Evolutionary conservation across 2,888 invertebrate species (phyloP).

Genomic region (Oegoconia quadripuncta): DNA sequence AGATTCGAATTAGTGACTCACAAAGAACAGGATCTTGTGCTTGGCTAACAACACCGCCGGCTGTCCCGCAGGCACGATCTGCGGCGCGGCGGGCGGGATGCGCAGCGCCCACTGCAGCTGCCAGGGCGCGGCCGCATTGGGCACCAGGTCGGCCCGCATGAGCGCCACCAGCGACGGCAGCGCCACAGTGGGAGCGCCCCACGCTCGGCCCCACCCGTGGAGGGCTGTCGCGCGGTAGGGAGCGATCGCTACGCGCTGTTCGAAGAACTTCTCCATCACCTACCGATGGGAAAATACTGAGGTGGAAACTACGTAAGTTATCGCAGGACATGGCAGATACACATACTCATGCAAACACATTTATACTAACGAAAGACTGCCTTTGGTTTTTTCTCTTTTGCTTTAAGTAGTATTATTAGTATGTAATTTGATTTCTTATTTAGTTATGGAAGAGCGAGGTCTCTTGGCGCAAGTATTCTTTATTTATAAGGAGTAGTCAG

Average conservation of each 20-base stretch:
- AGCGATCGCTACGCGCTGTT: conserved; percentile 90
- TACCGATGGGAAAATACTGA: too few relatives aligned
- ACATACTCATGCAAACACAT: too few relatives aligned
- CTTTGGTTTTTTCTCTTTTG: too few relatives aligned
- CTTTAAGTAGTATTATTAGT: too few relatives aligned
- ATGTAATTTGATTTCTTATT: too few relatives aligned
- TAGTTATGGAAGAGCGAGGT: too few relatives aligned
- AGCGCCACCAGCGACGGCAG: conserved; percentile 95
- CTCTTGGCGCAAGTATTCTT: too few relatives aligned
- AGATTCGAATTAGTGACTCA: too few relatives aligned
- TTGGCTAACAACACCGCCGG: conserved; percentile 91
- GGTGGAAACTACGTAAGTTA: too few relatives aligned
- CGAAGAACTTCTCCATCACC: conserved; percentile 96
- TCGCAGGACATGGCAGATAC: too few relatives aligned
- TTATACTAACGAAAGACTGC: too few relatives aligned
- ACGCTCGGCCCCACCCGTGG: conserved; percentile 90
- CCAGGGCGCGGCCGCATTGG: conserved; percentile 84
- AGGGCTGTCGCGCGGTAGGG: conserved; percentile 95
- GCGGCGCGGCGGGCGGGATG: conserved; percentile 92
- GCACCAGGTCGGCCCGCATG: conserved; percentile 83
- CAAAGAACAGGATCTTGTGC: conserved; percentile 94
- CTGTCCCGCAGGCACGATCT: conserved; percentile 94
- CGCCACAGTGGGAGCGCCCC: conserved; percentile 91
- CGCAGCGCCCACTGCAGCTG: conserved; percentile 94
- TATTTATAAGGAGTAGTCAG: too few relatives aligned